Evolutionary conservation across 2,888 invertebrate genomes (phyloP), one percentile per base, ranked within the genome.

Genomic region (Odontocerum albicorne): DNA sequence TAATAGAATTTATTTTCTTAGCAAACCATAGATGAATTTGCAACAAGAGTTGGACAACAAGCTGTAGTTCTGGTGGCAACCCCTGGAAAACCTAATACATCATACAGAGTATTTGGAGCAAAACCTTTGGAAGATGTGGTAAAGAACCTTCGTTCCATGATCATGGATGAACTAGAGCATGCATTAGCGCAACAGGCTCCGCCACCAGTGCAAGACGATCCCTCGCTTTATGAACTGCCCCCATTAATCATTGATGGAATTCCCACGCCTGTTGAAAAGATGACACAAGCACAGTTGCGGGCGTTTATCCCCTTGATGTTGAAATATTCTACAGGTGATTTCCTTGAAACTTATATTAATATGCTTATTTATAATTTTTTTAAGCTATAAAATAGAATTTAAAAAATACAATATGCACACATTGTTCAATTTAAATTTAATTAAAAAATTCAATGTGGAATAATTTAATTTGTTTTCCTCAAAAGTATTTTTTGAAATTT

Each of bases 221-320:
- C 96, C 3, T 88, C 92, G 62, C 81, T 96, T 53, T 96, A 96
- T 74, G 96, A 96, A 79, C 77, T 97, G 72, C 97, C 97, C 60
- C 95, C 96, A 39, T 82, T 97, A 62, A 94, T 96, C 66, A 94
- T 97, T 67, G 96, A 97, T 75, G 96, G 96, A 61, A 97, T 96
- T 71, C 96, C 96, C 61, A 97, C 96, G 57, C 96, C 96, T 12
- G 96, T 97, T 1, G 96, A 97, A 77, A 97, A 97, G 82, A 97
- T 97, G 97, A 97, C 96, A 33, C 96, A 96, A 80, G 96, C 96
- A 49, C 96, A 97, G 75, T 79, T 97, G 57, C 76, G 97, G 66
- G 96, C 96, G 55, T 97, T 97, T 74, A 97, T 97, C 66, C 96
- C 96, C 61, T 83, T 97, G 65, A 97, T 97, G 96, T 81, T 97